Percentiles rank a stretch among this genome's conserved stretches.
Conservation (phyloP, 2,113 vertebrate species). For the Gobius niger region DNA sequence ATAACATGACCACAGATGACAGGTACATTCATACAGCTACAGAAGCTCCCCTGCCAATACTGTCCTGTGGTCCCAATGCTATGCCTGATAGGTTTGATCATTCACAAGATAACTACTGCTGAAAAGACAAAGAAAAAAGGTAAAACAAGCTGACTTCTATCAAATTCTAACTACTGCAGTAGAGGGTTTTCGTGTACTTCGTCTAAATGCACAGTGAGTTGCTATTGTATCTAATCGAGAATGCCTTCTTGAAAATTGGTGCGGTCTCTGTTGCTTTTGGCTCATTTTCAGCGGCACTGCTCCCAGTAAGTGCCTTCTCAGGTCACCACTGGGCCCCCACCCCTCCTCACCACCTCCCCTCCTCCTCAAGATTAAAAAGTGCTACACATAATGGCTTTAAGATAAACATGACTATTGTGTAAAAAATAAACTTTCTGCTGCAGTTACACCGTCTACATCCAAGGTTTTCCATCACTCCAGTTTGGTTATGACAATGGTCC, state of each 20-base stretch:
- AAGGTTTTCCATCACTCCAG: conserved; percentile 5
- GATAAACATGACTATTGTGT: neutral
- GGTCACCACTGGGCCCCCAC: neutral
- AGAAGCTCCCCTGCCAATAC: no score
- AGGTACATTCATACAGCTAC: no score
- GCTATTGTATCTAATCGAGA: neutral
- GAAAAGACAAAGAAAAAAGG: no score
- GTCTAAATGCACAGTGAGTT: neutral
- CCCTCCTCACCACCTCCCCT: no score
- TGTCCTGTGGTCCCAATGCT: no score
- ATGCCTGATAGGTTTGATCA: no score
- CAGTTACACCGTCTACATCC: neutral
- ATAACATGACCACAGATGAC: no score
- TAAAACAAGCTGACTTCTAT: neutral
- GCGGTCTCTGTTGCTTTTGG: neutral
- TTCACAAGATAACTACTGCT: no score
- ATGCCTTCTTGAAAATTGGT: neutral
- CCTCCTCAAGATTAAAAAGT: neutral
- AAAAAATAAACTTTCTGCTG: neutral
- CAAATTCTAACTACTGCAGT: neutral
- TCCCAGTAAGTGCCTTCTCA: conserved; percentile 1
- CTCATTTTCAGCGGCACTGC: conserved; percentile 1
- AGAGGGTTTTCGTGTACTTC: neutral
- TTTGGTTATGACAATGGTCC: neutral
- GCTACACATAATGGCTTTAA: neutral